Percentiles rank a stretch among this genome's conserved stretches.
These are phyloP conservation scores for Prionchulus punctatus DNA, from an alignment of 2,888 invertebrate genomes.

Conservation along the genomic window DNA sequence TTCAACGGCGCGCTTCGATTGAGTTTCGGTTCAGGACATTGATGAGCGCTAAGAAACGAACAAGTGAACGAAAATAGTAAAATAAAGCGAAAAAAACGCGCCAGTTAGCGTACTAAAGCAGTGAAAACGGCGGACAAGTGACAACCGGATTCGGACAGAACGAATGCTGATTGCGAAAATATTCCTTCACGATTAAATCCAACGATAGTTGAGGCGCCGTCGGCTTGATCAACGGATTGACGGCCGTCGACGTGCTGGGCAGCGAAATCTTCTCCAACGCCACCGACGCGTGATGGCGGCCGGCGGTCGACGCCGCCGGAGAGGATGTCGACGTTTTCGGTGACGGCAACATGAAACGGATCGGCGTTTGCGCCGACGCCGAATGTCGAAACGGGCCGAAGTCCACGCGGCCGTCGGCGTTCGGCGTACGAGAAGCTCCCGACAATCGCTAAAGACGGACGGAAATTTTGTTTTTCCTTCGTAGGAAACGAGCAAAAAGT, in stretches of 20 bases:
- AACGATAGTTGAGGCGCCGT: conserved; percentile 41
- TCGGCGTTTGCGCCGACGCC: neutral
- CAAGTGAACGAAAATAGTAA: neutral
- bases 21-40: conserved; percentile 73
- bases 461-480: too few species aligned
- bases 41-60: conserved; percentile 56
- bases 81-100: neutral
- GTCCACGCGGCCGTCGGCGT: too few species aligned
- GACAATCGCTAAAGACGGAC: too few species aligned
- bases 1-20: conserved; percentile 51
- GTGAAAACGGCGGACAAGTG: conserved; percentile 86
- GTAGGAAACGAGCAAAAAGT: too few species aligned
- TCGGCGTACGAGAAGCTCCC: too few species aligned
- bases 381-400: too few species aligned
- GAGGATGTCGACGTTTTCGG: neutral
- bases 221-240: neutral
- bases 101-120: conserved; percentile 54
- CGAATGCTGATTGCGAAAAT: conserved; percentile 91
- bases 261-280: neutral
- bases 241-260: neutral
- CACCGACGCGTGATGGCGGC: neutral
- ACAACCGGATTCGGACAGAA: conserved; percentile 91
- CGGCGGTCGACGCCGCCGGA: neutral
- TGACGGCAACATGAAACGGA: neutral
- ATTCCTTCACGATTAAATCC: conserved; percentile 85